A percentile compares a stretch with the other conserved stretches of the same genome.
phyloP scores from a whole-genome alignment of 2,113 vertebrate genomes.

The Acrocephalus kingi region DNA sequence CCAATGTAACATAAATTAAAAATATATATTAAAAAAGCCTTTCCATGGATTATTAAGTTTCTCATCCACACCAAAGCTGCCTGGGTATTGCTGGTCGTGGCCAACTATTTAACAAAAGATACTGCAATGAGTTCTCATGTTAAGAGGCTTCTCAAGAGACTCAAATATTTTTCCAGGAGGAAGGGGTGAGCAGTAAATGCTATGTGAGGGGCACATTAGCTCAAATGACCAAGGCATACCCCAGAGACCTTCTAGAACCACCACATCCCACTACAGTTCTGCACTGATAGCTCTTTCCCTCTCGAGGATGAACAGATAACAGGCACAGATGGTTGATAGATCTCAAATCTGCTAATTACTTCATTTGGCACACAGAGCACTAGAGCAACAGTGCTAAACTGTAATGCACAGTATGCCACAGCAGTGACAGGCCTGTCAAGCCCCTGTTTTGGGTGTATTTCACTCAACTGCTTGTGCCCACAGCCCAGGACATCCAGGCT shows the following conservation, averaged over 20 bases:
- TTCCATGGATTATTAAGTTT: slow-evolving; percentile 7
- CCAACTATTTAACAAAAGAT: not conserved
- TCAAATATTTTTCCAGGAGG: not conserved
- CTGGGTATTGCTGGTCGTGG: not conserved
- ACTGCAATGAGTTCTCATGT: not conserved
- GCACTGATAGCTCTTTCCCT: not conserved
- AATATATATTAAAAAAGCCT: not conserved
- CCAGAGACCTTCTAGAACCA: not conserved
- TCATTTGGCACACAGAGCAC: slow-evolving; percentile 1
- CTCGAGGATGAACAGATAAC: not conserved
- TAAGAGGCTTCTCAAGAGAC: not conserved
- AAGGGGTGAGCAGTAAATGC: not conserved
- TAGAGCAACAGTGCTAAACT: not conserved
- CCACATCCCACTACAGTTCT: not conserved
- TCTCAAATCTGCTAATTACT: not conserved
- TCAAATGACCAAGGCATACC: not conserved
- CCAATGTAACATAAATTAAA: not conserved
- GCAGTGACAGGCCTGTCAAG: not conserved
- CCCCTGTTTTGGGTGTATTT: not conserved
- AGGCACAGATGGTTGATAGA: slow-evolving; percentile 19
- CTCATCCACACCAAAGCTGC: not conserved
- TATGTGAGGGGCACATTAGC: not conserved
- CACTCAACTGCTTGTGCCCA: not conserved
- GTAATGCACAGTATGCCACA: not conserved
- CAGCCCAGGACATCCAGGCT: not conserved